Conservation (phyloP, 2,797 vertebrate species). For the Chelonia mydas region DNA sequence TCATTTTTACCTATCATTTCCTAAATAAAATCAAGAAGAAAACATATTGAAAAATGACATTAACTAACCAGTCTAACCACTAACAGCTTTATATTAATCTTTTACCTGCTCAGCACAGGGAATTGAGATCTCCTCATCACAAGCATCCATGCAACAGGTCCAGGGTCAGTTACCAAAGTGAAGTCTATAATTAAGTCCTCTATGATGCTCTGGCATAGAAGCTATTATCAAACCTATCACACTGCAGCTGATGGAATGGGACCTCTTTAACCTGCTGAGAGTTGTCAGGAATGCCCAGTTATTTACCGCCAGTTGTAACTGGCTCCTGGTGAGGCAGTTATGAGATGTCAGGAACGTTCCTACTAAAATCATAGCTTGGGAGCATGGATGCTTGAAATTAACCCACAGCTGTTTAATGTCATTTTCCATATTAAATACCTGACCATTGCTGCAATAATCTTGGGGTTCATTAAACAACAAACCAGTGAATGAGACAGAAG, state of each 20-base stretch:
- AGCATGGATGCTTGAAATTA: background rate
- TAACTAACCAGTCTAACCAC: background rate
- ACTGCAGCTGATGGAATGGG: background rate
- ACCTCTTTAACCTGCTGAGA: background rate
- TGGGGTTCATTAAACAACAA: too few relatives aligned
- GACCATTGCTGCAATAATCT: too few relatives aligned
- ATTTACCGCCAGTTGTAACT: background rate
- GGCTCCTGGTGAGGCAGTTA: background rate
- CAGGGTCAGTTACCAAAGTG: background rate
- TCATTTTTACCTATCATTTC: background rate
- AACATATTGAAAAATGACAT: background rate
- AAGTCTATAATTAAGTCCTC: background rate
- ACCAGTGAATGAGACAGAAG: too few relatives aligned
- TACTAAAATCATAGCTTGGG: background rate
- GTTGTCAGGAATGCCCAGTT: background rate
- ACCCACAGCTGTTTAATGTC: background rate
- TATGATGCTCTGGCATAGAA: background rate
- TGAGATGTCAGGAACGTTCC: accelerated
- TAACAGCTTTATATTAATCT: too few relatives aligned
- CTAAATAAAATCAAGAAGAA: background rate
- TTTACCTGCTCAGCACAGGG: background rate
- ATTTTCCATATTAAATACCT: too few relatives aligned
- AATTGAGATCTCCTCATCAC: background rate
- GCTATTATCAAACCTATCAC: background rate
- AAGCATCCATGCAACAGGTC: too few relatives aligned